A percentile compares a stretch with the other conserved stretches of the same genome.
Evolutionary conservation across 2,113 vertebrate genomes (phyloP).

Genomic region (Lipophrys pholis): DNA sequence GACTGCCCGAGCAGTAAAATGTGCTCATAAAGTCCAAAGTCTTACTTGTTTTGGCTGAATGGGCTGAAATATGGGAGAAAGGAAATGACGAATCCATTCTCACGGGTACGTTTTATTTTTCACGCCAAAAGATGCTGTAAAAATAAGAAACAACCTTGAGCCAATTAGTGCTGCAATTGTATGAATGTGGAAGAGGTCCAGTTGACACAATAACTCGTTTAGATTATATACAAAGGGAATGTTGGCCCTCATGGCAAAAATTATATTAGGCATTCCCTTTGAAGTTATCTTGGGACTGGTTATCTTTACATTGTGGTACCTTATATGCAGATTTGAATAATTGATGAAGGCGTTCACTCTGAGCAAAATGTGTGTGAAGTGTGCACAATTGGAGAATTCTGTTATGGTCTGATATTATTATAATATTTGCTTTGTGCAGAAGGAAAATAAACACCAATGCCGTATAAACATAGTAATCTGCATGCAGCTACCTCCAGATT

Average conservation of each 20-base stretch:
- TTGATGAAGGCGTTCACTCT: neutral
- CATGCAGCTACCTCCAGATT: constrained; percentile 1
- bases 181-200: neutral
- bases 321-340: neutral
- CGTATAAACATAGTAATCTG: neutral
- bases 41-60: neutral
- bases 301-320: neutral
- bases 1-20: no score
- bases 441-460: neutral
- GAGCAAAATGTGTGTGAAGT: neutral
- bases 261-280: constrained; percentile 4
- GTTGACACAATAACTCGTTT: no score
- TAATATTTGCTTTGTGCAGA: neutral
- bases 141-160: neutral
- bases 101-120: neutral
- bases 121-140: neutral
- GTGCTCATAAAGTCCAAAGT: no score
- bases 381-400: neutral
- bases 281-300: neutral
- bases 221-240: neutral
- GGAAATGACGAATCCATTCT: neutral
- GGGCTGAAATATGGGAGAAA: neutral
- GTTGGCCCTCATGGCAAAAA: neutral
- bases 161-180: neutral
- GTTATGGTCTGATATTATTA: neutral